phyloP scores from a whole-genome alignment of 2,113 vertebrate genomes.

The Probosciger aterrimus region DNA sequence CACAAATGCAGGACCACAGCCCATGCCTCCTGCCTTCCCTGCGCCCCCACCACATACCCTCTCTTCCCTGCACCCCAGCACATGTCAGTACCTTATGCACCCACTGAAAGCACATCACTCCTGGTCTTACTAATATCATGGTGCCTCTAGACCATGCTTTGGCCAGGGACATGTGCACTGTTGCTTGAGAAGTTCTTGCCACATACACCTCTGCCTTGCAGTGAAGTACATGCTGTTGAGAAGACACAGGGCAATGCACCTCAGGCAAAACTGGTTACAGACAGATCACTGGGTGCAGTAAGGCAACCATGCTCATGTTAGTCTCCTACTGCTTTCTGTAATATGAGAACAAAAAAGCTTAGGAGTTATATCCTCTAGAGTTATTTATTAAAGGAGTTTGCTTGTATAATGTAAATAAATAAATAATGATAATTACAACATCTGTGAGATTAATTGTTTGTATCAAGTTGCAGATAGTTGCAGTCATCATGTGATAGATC shows the following conservation, averaged over 20 bases:
- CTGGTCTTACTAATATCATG: not conserved
- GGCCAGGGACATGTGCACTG: not conserved
- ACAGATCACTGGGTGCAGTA: not conserved
- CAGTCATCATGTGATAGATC: not conserved
- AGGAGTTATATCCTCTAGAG: not conserved
- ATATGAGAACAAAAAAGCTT: not conserved
- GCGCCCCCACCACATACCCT: rapidly evolving
- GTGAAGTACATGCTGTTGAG: rapidly evolving
- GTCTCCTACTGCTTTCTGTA: not conserved
- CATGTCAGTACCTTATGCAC: not conserved
- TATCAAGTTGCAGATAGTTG: not conserved
- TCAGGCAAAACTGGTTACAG: not conserved
- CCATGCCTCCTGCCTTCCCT: not conserved
- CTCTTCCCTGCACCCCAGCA: not conserved
- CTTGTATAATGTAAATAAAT: not conserved
- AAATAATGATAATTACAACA: not conserved
- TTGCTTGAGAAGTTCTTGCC: not conserved
- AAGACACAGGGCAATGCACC: rapidly evolving
- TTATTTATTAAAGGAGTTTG: not conserved
- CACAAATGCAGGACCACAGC: not conserved
- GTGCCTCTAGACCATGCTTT: not conserved
- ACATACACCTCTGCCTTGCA: not conserved
- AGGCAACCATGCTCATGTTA: not conserved
- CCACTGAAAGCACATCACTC: not conserved
- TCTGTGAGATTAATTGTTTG: not conserved